phyloP scores from a whole-genome alignment of 2,113 vertebrate genomes.

The Cephalopterus ornatus region DNA sequence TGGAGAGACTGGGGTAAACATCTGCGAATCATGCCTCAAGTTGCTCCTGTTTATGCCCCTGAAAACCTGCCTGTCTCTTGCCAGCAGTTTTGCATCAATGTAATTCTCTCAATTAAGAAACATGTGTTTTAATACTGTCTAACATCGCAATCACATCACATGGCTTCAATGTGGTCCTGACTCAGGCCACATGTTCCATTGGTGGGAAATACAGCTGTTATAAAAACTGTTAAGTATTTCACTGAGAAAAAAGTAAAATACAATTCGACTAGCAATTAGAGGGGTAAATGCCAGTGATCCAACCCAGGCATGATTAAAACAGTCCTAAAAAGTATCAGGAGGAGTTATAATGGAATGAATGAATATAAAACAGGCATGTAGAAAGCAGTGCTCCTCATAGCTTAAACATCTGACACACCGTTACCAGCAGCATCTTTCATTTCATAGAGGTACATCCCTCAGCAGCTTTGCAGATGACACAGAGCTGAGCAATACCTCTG shows the following conservation, averaged over 20 bases:
- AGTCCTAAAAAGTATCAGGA: not conserved
- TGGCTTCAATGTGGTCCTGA: not conserved
- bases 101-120: not conserved
- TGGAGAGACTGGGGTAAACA: not conserved
- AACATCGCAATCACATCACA: not conserved
- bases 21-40: not conserved
- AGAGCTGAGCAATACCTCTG: not conserved
- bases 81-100: not conserved
- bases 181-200: not conserved
- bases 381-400: fast-evolving
- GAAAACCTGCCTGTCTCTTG: not conserved
- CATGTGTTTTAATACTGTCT: not conserved
- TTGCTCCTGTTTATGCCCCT: not conserved
- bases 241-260: not conserved
- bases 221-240: not conserved
- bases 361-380: not conserved
- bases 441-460: not conserved
- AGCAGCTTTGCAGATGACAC: not conserved
- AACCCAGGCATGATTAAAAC: not conserved
- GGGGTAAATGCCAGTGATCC: not conserved
- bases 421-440: not conserved
- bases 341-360: not conserved
- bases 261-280: not conserved
- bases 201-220: not conserved
- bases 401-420: not conserved